These are phyloP conservation scores for Enteromius treurensis DNA, from an alignment of 2,797 vertebrate species.

Conservation along the genomic window DNA sequence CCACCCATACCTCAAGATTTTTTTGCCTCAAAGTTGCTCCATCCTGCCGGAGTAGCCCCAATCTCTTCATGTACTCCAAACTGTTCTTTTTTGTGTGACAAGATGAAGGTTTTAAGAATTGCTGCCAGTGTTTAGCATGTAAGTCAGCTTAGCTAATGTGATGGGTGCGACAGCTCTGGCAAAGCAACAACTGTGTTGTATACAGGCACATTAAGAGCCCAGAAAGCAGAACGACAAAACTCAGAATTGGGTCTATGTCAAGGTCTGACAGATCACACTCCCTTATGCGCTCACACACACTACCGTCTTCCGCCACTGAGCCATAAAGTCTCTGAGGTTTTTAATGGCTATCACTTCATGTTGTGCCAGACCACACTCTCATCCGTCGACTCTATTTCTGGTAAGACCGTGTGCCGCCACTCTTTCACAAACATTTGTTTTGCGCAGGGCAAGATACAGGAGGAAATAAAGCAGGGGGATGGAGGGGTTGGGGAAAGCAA, in stretches of 20 bases:
- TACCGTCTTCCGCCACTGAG: conserved; percentile 2
- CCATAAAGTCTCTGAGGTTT: conserved; percentile 26
- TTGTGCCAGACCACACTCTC: conserved; percentile 47
- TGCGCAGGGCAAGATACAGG: background rate
- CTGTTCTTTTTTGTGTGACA: conserved; percentile 18
- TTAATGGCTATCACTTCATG: conserved; percentile 40
- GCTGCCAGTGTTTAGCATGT: conserved; percentile 33
- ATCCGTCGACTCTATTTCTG: conserved; percentile 31
- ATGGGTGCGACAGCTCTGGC: conserved; percentile 33
- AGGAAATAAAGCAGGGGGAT: background rate
- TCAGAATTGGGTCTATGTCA: background rate
- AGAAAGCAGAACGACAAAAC: conserved; percentile 3
- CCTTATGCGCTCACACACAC: background rate
- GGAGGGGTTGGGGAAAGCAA: background rate
- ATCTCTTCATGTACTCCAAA: conserved; percentile 28
- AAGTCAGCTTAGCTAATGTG: conserved; percentile 49
- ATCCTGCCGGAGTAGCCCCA: conserved; percentile 36
- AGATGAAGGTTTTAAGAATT: conserved; percentile 6
- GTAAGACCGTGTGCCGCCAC: conserved; percentile 25
- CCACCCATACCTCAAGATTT: conserved; percentile 76
- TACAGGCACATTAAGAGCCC: conserved; percentile 28
- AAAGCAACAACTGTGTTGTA: conserved; percentile 31
- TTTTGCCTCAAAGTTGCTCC: conserved; percentile 34
- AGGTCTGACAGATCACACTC: conserved; percentile 24
- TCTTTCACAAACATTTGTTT: conserved; percentile 47